Base-by-base conservation (phyloP, 2,113 vertebrate species). In the Planiliza haematocheilus region DNA sequence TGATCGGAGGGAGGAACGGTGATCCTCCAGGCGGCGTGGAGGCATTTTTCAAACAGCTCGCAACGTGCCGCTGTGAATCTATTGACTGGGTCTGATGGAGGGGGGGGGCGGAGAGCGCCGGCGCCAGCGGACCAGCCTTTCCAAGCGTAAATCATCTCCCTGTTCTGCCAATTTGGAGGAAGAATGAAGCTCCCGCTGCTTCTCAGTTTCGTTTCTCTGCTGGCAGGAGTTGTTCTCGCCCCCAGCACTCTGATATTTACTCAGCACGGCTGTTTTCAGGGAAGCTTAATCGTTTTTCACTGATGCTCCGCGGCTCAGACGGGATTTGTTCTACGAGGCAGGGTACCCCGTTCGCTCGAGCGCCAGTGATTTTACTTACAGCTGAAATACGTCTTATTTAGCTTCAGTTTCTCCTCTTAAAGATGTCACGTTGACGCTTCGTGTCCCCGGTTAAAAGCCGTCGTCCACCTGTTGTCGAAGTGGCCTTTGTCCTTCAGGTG, bases 131-230 rank as follows among this genome's bases (percentile, higher is more conserved):
- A 57, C 39, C 9, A 18, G 75, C 70, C 30, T 66, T 20, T 75
- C 38, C 4, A 37, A 69, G 67, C 67, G 43, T 65, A 73, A 68
- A 69, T 68, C 51, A 57, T 50, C 53, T 48, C 34, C 38, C 34
- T 60, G 67, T 77, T 84, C 68, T 80, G 68, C 82, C 67, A 84
- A 72, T 76, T 84, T 80, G 43, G 50, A 60, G 71, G 66, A 72
- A 84, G 72, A 80, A 84, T 76, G 76, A 50, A 64, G 37, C 62
- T 80, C 57, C 62, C 30, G 76, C 66, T 79, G 61, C 67, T 71
- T 50, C 67, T 75, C 61, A 24, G 60, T 21, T 49, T 58, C 20
- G 50, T 75, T 17, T 52, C 43, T 45, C 46, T 34, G 69, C 63
- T 82, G 63, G 69, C 80, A 72, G 68, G 50, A 68, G 56, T 37